phyloP scores from a whole-genome alignment of 2,888 invertebrate genomes.

The Altica lythri region DNA sequence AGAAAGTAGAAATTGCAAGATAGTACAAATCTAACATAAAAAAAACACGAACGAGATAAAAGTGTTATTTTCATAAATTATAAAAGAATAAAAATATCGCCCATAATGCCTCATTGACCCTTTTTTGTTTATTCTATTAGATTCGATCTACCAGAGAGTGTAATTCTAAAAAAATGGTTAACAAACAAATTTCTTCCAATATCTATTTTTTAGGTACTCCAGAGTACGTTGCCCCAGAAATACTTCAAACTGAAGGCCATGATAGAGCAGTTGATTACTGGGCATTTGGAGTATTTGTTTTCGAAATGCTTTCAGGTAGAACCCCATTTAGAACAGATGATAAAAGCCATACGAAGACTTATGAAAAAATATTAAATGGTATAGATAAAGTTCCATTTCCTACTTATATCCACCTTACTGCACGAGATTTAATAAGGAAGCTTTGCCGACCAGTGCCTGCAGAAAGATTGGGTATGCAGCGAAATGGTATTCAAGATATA shows the following conservation, averaged over 20 bases:
- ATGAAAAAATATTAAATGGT: slow-evolving; percentile 89
- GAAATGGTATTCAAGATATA: slow-evolving; percentile 84
- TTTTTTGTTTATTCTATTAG: too few species aligned
- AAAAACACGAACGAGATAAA: too few species aligned
- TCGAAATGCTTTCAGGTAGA: slow-evolving; percentile 83
- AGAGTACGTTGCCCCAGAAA: slow-evolving; percentile 88
- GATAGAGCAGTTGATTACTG: slow-evolving; percentile 92
- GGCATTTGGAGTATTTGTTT: slow-evolving; percentile 88
- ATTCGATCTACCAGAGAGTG: too few species aligned
- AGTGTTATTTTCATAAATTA: too few species aligned
- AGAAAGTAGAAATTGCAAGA: too few species aligned
- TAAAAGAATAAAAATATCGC: too few species aligned
- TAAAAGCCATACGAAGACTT: slow-evolving; percentile 91
- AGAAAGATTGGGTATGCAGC: slow-evolving; percentile 88
- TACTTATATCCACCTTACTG: slow-evolving; percentile 72
- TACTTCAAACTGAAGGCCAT: slow-evolving; percentile 84
- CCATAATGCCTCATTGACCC: too few species aligned
- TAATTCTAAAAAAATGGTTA: too few species aligned
- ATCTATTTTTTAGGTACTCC: slow-evolving; percentile 77
- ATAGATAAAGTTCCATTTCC: slow-evolving; percentile 86
- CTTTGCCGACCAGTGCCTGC: slow-evolving; percentile 80
- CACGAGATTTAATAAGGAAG: slow-evolving; percentile 81
- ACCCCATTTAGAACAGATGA: slow-evolving; percentile 90
- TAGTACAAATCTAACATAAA: too few species aligned
- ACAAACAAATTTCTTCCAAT: too few species aligned